phyloP scores from a whole-genome alignment of 30 jellyfish, hydroid and myxozoan species.

The Pelagia noctiluca region DNA sequence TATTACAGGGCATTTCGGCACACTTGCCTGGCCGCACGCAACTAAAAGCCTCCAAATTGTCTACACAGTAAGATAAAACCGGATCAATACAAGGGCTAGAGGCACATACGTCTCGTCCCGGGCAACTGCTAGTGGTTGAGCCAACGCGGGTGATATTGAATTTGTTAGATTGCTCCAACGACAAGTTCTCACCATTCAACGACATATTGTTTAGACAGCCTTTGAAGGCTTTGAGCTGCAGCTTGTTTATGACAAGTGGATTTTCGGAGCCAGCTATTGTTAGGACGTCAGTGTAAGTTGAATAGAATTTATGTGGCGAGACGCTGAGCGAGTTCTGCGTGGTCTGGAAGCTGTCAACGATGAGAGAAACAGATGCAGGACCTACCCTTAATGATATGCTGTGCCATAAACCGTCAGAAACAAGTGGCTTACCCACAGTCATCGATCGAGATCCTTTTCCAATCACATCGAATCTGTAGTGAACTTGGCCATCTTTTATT shows the following conservation, averaged over 20 bases:
- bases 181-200: slow-evolving; percentile 59
- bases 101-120: slow-evolving; percentile 72
- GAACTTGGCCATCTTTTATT: slow-evolving; percentile 61
- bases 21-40: slow-evolving; percentile 88
- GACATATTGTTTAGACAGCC: slow-evolving; percentile 75
- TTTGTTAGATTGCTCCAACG: slow-evolving; percentile 41
- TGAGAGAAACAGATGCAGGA: slow-evolving; percentile 52
- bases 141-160: slow-evolving; percentile 59
- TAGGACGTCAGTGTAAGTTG: slow-evolving; percentile 22
- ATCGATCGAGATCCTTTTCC: slow-evolving; percentile 23
- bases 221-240: slow-evolving; percentile 7
- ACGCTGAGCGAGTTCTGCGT: slow-evolving; percentile 44
- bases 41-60: slow-evolving; percentile 65
- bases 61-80: slow-evolving; percentile 61
- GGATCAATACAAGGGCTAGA: slow-evolving; percentile 75
- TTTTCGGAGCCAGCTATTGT: slow-evolving; percentile 66
- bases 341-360: slow-evolving; percentile 55
- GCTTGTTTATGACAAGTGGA: slow-evolving; percentile 19
- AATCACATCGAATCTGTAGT: slow-evolving; percentile 46
- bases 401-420: slow-evolving; percentile 87
- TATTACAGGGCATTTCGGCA: slow-evolving; percentile 52
- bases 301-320: slow-evolving; percentile 65
- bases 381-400: slow-evolving; percentile 47
- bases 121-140: slow-evolving; percentile 44
- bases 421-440: slow-evolving; percentile 29